Evolutionary conservation across 2,888 invertebrate species (phyloP), one percentile per base, ranked within the genome.

Genomic region (Cyclophora albipunctata): DNA sequence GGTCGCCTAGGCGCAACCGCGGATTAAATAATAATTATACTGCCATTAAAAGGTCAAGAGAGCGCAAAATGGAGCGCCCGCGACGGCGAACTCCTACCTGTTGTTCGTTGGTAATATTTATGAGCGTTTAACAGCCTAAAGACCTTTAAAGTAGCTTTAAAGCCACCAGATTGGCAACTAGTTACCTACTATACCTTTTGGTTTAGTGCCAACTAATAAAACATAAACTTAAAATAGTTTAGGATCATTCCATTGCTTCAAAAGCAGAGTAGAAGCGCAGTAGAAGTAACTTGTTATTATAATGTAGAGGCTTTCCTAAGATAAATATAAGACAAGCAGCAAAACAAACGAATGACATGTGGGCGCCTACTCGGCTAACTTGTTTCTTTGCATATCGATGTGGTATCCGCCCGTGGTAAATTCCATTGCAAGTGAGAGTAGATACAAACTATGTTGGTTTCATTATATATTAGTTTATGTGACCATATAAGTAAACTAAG

Each of bases 11-110:
- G 37, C 37, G 4, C 37, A 69, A 64, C 71, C 64, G 69, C 68
- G 73, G 63, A 77, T 81, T 71, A 70, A 72, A 80, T 73, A 69
- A 68, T 73, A 75, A 74, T 76, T 73, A 67, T 66, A 67, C 55
- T 61, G 59, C 63, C 62, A 59, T 57, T 69, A 66, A 66, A 71
- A 73, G 73, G 73, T 73, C 69, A 67, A 61, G 62, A 67, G 61
- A 72, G 67, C 64, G 69, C 70, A 66, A 69, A 57, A 64, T 70
- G 62, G 64, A 67, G 64, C 63, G 64, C 64, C 58, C 55, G 63
- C 63, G 62, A 20, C 20, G 20, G 20, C 20, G 20, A 20, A 59
- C 50, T 55, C 53, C 54, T 55, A 57, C 50, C 51, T 55, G 42
- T 53, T 54, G 50, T 49, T n/a, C 42, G 48, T 43, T 48, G 20